These are phyloP conservation scores for Platichthys flesus DNA, from an alignment of 2,113 vertebrate genomes.

Conservation along the genomic window DNA sequence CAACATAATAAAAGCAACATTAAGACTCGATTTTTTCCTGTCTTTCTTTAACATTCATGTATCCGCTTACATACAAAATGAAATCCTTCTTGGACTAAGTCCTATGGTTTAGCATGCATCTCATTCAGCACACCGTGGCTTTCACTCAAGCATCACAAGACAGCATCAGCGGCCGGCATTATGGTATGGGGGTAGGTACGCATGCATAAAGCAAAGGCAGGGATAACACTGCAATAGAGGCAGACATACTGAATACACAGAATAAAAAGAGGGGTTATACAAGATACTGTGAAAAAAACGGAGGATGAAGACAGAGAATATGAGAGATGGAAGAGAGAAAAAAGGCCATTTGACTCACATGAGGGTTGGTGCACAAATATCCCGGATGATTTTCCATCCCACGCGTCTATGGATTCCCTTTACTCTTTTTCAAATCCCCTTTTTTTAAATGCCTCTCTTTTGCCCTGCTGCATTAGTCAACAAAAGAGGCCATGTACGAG, in stretches of 20 bases:
- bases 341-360: constrained; percentile 77
- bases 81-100: not conserved
- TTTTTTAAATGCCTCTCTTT: constrained; percentile 4
- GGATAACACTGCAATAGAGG: constrained; percentile 43
- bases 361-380: constrained; percentile 71
- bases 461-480: constrained; percentile 16
- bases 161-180: constrained; percentile 55
- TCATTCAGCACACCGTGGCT: constrained; percentile 26
- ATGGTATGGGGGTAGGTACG: constrained; percentile 57
- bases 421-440: constrained; percentile 1
- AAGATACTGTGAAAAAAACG: not conserved
- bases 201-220: constrained; percentile 33
- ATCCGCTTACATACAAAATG: not conserved
- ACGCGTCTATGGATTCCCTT: constrained; percentile 6
- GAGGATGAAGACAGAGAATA: not conserved
- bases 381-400: constrained; percentile 62
- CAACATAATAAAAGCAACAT: not conserved
- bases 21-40: not conserved
- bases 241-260: not conserved
- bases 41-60: not conserved
- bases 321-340: not conserved
- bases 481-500: not conserved
- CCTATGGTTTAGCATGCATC: constrained; percentile 16
- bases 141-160: constrained; percentile 73
- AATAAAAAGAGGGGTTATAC: not conserved